Evolutionary conservation across 37 sponge, comb jelly and placozoan species (phyloP), one percentile per base, ranked within the genome.

Genomic region (Theonella swinhoei): DNA sequence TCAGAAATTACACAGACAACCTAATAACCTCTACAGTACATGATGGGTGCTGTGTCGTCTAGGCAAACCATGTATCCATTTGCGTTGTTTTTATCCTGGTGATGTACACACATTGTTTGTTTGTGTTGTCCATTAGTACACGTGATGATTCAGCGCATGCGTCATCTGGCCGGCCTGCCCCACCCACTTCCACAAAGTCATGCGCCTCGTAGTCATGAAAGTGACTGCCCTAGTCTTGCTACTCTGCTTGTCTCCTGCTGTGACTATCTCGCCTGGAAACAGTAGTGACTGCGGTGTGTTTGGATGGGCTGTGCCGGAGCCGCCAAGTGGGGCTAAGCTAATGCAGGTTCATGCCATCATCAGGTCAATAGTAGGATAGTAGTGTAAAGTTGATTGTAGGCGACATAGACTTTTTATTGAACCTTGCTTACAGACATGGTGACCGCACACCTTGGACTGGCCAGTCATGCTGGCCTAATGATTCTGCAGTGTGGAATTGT

Each of bases 371-470:
- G 4, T 4, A 7, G n/a, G 4, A 75, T 43, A 43, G 23, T 29
- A 30, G 43, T 43, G 61, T 47, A 24, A 43, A 11, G 11, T 43
- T 20, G 43, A 11, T 5, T 75, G 31, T 25, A 14, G 17, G 24
- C 11, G 4, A 33, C 14, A 34, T 19, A 9, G 11, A 36, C 34
- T 22, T 72, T 36, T 26, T 66, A 66, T 24, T 58, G 19, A 26
- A 28, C 8, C 28, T 8, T 24, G n/a, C 67, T 39, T 63, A 11
- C 41, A 85, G 86, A 33, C 86, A 85, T 78, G 86, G 86, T 69
- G 86, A 85, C 41, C 76, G 84, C 9, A 75, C 76, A 19, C 76
- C 84, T 0, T 85, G 86, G 77, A 70, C 59, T 34, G 86, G 86
- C 0, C 23, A 70, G 29, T 11, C 39, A 3, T 85, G 86, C 62